Base-by-base conservation (phyloP, 53 echinoderm and acorn worm species). In the Luidia sarsii region DNA sequence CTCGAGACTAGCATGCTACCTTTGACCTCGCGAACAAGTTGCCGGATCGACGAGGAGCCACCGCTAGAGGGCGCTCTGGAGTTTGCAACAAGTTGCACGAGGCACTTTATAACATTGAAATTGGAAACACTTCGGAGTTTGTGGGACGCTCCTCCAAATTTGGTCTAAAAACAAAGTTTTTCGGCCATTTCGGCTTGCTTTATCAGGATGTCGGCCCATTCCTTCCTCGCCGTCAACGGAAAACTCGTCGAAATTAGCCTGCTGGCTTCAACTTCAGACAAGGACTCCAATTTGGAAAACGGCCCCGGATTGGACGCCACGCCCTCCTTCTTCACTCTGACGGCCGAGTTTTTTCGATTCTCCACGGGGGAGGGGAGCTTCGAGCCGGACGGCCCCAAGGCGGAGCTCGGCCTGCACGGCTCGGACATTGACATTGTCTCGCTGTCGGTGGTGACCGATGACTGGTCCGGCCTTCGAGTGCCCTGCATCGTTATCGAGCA, bases 401-500 rank as follows among this genome's bases (percentile, higher is more conserved):
- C 38, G 7, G 39, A 19, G 14, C 72, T 55, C 5, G 1, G 21
- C 22, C 13, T 56, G 4, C 39, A 53, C 37, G 39, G 39, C 4
- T 38, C 57, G 9, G 15, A 54, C 36, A 24, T 72, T 2, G 38
- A 50, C 50, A 34, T 72, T 20, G 10, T 55, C 27, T 28, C 56
- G 10, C 3, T 72, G 56, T 50, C 56, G 3, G 38, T 15, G 21
- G 33, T 72, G 20, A 35, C 24, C 11, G 72, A 72, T 20, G 29
- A 50, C 28, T 50, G 25, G 39, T 50, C 72, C 14, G 72, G 72
- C 39, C 38, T 72, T 27, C 54, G 36, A 13, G 33, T 56, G 19
- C 72, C 72, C 0, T 72, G 72, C 27, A 19, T 56, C 7, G 23
- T 72, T 54, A 39, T 72, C n/a, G 72, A 72, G n/a, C n/a, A n/a